phyloP scores from a whole-genome alignment of 1,140 invertebrate species.

The Papilio polyxenes region DNA sequence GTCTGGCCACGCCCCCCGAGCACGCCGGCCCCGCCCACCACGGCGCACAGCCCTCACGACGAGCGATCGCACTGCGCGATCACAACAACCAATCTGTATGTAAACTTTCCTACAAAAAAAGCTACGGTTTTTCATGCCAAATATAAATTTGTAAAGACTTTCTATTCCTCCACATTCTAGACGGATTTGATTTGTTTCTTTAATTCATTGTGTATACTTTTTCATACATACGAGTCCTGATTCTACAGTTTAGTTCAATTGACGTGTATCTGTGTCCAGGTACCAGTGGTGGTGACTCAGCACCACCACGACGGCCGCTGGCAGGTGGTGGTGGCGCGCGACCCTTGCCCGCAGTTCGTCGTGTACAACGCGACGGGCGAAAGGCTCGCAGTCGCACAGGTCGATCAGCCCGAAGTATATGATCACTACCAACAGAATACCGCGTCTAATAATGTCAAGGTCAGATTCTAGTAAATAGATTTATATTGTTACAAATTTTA shows the following conservation, averaged over 20 bases:
- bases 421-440: background rate
- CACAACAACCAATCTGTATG: constrained; percentile 49
- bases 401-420: background rate
- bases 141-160: background rate
- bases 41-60: constrained; percentile 43
- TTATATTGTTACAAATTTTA: too few relatives aligned
- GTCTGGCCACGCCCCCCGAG: constrained; percentile 43
- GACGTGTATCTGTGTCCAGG: constrained; percentile 41
- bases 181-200: too few relatives aligned
- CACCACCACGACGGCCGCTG: constrained; percentile 60
- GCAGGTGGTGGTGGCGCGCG: constrained; percentile 56
- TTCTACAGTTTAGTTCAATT: background rate
- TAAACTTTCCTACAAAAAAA: constrained; percentile 14
- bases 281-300: constrained; percentile 62
- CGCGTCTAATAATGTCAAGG: constrained; percentile 34
- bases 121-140: background rate
- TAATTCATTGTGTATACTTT: too few relatives aligned
- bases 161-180: too few relatives aligned
- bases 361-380: constrained; percentile 55
- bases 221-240: background rate
- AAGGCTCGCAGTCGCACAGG: constrained; percentile 53
- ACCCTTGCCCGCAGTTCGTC: constrained; percentile 66
- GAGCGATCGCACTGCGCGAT: constrained; percentile 52
- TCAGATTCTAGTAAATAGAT: constrained; percentile 13
- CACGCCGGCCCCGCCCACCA: constrained; percentile 46